Evolutionary conservation across 2,888 invertebrate species (phyloP).

Genomic region (Apotomis betuletana): DNA sequence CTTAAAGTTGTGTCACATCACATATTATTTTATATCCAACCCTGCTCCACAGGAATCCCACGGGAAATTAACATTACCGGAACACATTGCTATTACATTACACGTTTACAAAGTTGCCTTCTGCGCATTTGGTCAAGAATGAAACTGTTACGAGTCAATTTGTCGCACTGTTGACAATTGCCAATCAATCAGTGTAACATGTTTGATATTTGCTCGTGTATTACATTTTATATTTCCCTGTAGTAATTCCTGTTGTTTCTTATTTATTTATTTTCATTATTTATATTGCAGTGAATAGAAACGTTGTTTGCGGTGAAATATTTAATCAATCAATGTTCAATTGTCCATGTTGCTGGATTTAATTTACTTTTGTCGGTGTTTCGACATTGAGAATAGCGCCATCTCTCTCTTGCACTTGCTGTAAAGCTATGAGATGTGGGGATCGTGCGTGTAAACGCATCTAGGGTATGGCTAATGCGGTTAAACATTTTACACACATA

Average conservation of each 20-base stretch:
- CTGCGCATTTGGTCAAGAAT: neutral
- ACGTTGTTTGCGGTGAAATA: neutral
- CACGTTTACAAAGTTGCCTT: neutral
- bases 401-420: too few relatives aligned
- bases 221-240: neutral
- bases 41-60: neutral
- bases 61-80: neutral
- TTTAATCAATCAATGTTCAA: neutral
- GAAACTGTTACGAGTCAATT: constrained; percentile 3
- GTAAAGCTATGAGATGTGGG: too few relatives aligned
- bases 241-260: neutral
- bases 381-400: too few relatives aligned
- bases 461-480: too few relatives aligned
- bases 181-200: neutral
- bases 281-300: neutral
- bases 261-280: neutral
- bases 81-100: neutral
- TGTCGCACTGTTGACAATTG: neutral
- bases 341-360: too few relatives aligned
- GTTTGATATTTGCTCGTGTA: neutral
- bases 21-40: too few relatives aligned
- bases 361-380: too few relatives aligned
- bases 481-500: too few relatives aligned
- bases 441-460: too few relatives aligned
- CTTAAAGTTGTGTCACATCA: too few relatives aligned